Conservation (phyloP, 2,797 vertebrate species). For the Echeneis naucrates region DNA sequence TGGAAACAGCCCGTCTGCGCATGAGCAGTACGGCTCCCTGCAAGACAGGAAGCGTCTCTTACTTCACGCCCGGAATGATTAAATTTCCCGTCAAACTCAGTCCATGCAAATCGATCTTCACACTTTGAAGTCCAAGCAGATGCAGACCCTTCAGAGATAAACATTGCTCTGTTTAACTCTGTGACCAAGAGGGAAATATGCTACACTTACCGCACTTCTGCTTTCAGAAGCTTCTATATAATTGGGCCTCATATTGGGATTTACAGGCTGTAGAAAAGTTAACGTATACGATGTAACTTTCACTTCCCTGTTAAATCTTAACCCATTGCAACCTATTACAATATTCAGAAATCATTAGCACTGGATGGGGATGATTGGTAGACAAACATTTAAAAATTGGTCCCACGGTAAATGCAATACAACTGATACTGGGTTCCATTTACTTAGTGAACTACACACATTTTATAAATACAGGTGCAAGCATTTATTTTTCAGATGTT, state of each 20-base stretch:
- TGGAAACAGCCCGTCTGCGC: conserved; percentile 71
- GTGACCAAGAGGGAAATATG: conserved; percentile 9
- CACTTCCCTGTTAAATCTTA: conserved; percentile 33
- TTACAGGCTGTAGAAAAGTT: background rate
- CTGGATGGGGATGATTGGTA: too few species aligned
- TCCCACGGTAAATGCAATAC: background rate
- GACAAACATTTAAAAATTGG: background rate
- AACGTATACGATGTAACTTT: conserved; percentile 19
- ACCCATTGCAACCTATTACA: background rate
- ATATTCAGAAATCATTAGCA: conserved; percentile 2
- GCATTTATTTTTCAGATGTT: conserved; percentile 76
- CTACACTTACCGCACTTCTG: conserved; percentile 37
- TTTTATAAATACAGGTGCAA: conserved; percentile 57
- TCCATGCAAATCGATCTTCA: background rate
- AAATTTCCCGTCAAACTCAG: background rate
- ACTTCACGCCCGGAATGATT: background rate
- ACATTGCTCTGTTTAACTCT: background rate
- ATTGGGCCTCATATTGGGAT: background rate
- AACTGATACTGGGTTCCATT: background rate
- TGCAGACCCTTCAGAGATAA: background rate
- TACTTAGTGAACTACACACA: conserved; percentile 31
- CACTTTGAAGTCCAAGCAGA: background rate
- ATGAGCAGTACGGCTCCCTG: conserved; percentile 46
- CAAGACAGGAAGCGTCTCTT: too few species aligned
- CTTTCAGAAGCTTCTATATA: conserved; percentile 31